These are phyloP conservation scores for Dicentrarchus labrax DNA, from an alignment of 2,113 vertebrate genomes.

Conservation along the genomic window DNA sequence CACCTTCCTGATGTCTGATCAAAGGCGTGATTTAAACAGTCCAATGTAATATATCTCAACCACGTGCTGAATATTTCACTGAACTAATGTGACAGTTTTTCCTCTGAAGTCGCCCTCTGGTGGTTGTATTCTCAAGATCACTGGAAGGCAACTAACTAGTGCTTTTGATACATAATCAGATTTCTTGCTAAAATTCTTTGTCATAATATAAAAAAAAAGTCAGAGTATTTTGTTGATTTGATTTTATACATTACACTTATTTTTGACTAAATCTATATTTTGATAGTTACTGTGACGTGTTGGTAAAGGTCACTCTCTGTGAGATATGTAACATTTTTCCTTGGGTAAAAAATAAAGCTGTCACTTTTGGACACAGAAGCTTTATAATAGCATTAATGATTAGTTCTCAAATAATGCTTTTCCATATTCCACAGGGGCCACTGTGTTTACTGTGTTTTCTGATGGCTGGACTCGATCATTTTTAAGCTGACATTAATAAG, in stretches of 20 bases:
- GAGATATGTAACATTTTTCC: neutral
- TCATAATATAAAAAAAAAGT: neutral
- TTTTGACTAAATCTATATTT: constrained; percentile 16
- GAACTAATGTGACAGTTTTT: no score
- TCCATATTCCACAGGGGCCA: neutral
- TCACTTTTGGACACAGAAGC: neutral
- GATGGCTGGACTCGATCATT: constrained; percentile 26
- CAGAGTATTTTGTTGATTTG: constrained; percentile 16
- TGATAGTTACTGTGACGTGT: constrained; percentile 13
- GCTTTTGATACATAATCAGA: constrained; percentile 23
- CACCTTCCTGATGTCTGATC: constrained; percentile 23
- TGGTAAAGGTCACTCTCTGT: neutral
- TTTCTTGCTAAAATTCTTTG: constrained; percentile 18
- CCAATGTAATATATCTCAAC: neutral
- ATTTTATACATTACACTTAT: constrained; percentile 3
- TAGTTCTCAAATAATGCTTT: constrained; percentile 2
- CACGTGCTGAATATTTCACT: constrained; percentile 16
- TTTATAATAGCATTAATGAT: neutral
- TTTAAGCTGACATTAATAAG: constrained; percentile 20
- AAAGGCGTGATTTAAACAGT: neutral
- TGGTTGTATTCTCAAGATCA: constrained; percentile 4
- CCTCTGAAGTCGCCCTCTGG: constrained; percentile 1
- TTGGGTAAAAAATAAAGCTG: neutral
- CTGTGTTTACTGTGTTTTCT: constrained; percentile 18
- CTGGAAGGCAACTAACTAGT: neutral